These are phyloP conservation scores for Callosobruchus maculatus DNA, from an alignment of 2,888 invertebrate species.

Conservation along the genomic window DNA sequence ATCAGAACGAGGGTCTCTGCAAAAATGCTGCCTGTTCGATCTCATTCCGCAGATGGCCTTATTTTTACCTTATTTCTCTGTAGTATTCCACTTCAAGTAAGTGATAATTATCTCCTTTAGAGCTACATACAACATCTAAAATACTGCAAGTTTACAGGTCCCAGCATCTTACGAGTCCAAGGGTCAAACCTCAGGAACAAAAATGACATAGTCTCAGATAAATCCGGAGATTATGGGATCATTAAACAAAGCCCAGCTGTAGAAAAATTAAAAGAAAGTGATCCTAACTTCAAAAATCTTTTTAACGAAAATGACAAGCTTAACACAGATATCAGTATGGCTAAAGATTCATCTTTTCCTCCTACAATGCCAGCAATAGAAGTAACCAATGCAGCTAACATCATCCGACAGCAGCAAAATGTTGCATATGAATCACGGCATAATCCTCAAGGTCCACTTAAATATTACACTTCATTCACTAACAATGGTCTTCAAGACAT, in stretches of 20 bases:
- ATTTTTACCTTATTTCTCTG: no score
- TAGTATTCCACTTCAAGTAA: no score
- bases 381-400: background rate
- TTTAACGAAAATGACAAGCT: slow-evolving; percentile 21
- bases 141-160: background rate
- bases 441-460: background rate
- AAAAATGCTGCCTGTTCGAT: no score
- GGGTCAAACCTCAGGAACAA: slow-evolving; percentile 3
- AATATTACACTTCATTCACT: slow-evolving; percentile 4
- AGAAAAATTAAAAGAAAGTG: background rate
- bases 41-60: no score
- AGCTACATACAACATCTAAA: no score
- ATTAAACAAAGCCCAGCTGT: background rate
- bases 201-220: background rate
- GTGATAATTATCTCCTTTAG: no score
- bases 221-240: background rate
- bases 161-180: background rate
- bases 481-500: slow-evolving; percentile 22
- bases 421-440: background rate
- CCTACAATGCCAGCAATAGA: slow-evolving; percentile 10
- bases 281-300: slow-evolving; percentile 18
- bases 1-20: no score
- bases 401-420: background rate
- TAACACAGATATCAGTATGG: slow-evolving; percentile 20
- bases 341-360: slow-evolving; percentile 9